A percentile compares a stretch with the other conserved stretches of the same genome.
Evolutionary conservation across 2,888 invertebrate genomes (phyloP).

Genomic region (Leptinotarsa juncta): DNA sequence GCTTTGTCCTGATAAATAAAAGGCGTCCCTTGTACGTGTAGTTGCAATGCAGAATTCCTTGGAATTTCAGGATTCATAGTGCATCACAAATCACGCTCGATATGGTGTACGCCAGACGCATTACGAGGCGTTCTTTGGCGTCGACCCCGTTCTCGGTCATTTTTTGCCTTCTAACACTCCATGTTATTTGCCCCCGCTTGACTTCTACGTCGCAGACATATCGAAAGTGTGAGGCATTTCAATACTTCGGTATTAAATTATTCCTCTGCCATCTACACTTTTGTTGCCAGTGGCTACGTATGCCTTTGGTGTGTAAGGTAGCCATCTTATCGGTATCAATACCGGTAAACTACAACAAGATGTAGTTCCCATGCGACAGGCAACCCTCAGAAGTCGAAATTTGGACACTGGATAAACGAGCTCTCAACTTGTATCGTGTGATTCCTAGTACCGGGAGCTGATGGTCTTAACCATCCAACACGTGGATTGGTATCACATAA

Average conservation of each 20-base stretch:
- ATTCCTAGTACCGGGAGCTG: too few species aligned
- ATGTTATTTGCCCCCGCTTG: background rate
- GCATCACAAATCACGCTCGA: constrained; percentile 3
- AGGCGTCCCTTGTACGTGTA: background rate
- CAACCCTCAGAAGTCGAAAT: too few species aligned
- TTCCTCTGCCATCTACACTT: too few species aligned
- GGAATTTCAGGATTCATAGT: constrained; percentile 14
- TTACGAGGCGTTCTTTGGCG: constrained; percentile 1
- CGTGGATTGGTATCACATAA: too few species aligned
- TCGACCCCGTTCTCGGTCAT: constrained; percentile 5
- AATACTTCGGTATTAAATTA: background rate
- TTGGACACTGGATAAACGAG: too few species aligned
- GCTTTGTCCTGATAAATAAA: background rate
- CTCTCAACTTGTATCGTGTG: too few species aligned
- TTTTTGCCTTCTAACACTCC: constrained; percentile 7
- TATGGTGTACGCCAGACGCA: constrained; percentile 12
- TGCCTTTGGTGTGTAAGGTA: too few species aligned
- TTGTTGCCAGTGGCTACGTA: too few species aligned
- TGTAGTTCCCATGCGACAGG: too few species aligned
- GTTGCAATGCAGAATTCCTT: background rate
- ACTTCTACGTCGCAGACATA: background rate
- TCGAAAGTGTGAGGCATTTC: background rate
- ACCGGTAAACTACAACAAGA: too few species aligned
- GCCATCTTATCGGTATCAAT: too few species aligned
- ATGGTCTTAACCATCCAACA: too few species aligned